Percentiles rank a stretch among this genome's conserved stretches.
phyloP scores from a whole-genome alignment of 2,113 vertebrate species.

The Formicarius rufipectus region DNA sequence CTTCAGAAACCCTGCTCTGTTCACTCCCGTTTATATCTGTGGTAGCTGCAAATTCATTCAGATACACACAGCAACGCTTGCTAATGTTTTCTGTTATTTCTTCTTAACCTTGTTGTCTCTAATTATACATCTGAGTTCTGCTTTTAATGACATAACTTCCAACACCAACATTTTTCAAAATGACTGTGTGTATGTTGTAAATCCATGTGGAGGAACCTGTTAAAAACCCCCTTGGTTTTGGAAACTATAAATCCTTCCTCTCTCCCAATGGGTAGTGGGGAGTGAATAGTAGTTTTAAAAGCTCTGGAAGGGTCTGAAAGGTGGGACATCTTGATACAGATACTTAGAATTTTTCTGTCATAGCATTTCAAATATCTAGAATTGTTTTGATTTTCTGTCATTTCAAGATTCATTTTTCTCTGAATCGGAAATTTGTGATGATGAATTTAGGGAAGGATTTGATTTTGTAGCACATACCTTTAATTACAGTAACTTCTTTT shows the following conservation, averaged over 20 bases:
- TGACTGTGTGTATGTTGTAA: background rate
- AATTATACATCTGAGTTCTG: background rate
- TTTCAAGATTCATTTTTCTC: background rate
- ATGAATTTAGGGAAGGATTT: background rate
- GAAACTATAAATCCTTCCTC: background rate
- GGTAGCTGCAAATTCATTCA: background rate
- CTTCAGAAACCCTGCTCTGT: background rate
- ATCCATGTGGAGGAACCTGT: background rate
- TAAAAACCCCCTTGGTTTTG: background rate
- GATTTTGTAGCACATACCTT: background rate
- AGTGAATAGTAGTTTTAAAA: background rate
- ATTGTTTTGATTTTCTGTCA: background rate
- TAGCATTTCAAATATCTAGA: background rate
- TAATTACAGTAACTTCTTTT: background rate
- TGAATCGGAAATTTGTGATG: background rate
- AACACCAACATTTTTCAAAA: background rate
- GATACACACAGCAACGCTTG: background rate
- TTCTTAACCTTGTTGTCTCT: background rate
- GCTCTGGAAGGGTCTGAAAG: background rate
- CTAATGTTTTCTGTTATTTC: background rate
- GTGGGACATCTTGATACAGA: background rate
- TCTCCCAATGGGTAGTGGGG: background rate
- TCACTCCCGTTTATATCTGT: background rate
- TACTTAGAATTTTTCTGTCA: background rate
- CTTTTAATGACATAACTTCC: background rate